Evolutionary conservation across 2,888 invertebrate species (phyloP).

Genomic region (Andricus quercusramuli): DNA sequence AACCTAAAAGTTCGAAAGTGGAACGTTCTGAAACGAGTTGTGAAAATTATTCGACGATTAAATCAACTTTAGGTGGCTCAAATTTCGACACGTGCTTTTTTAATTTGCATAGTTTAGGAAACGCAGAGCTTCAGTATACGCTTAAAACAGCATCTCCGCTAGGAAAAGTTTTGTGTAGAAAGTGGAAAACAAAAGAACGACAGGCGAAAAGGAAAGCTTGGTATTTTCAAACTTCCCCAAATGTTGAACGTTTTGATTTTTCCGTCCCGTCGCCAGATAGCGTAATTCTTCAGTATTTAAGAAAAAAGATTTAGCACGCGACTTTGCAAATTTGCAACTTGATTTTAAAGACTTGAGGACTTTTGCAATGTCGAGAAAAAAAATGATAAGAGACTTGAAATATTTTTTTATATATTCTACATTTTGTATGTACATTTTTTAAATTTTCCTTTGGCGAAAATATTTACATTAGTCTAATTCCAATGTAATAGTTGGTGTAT

Average conservation of each 20-base stretch:
- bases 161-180: constrained; percentile 79
- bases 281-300: constrained; percentile 77
- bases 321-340: constrained; percentile 14
- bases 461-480: too few species aligned
- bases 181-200: constrained; percentile 66
- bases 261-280: constrained; percentile 83
- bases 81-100: neutral
- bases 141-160: constrained; percentile 77
- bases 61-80: neutral
- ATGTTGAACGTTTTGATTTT: constrained; percentile 80
- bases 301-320: constrained; percentile 51
- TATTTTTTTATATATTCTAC: too few species aligned
- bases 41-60: neutral
- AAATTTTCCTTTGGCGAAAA: too few species aligned
- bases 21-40: neutral
- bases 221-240: constrained; percentile 41
- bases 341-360: constrained; percentile 15
- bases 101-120: neutral
- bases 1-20: neutral
- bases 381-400: neutral
- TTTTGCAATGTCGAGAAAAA: constrained; percentile 5
- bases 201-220: constrained; percentile 39
- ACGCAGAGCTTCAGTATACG: constrained; percentile 38
- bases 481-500: too few species aligned
- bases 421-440: neutral